A percentile compares a stretch with the other conserved stretches of the same genome.
These are phyloP conservation scores for Artibeus jamaicensis DNA, from an alignment of 2,797 vertebrate genomes.

Conservation along the genomic window DNA sequence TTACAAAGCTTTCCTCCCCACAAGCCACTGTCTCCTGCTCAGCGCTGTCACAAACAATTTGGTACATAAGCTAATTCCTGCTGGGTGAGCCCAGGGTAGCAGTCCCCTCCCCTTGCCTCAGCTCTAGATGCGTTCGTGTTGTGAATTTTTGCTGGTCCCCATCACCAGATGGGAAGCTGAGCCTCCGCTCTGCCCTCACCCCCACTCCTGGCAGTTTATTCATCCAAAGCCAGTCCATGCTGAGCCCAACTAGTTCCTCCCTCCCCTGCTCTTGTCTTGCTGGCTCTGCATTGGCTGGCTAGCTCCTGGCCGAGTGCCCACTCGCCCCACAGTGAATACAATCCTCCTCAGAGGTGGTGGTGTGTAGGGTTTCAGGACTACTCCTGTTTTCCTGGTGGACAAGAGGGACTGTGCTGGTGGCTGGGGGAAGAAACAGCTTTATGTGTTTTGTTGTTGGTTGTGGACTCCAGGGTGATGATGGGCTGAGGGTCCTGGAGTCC, in stretches of 20 bases:
- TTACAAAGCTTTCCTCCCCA: slow-evolving; percentile 63
- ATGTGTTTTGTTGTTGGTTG: not conserved
- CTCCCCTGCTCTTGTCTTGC: not conserved
- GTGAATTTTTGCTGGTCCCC: not conserved
- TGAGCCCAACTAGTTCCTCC: not conserved
- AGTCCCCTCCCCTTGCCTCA: not conserved
- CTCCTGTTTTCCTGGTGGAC: not conserved
- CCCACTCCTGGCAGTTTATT: not conserved
- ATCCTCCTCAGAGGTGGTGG: not conserved
- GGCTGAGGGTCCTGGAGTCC: not conserved
- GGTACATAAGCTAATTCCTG: slow-evolving; percentile 36
- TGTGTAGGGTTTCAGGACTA: not conserved
- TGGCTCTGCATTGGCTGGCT: not conserved
- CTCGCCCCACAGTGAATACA: not conserved
- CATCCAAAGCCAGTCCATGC: not conserved
- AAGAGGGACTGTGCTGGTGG: not conserved
- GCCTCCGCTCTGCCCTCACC: not conserved
- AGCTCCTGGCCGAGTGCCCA: not conserved
- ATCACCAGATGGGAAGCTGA: slow-evolving; percentile 49
- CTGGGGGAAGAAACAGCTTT: not conserved
- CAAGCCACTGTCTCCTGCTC: slow-evolving; percentile 47
- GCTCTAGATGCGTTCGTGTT: not conserved
- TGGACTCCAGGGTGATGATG: not conserved
- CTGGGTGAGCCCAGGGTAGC: not conserved
- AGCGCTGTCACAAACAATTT: slow-evolving; percentile 57